phyloP scores from a whole-genome alignment of 1,140 invertebrate genomes.

The Drosophila murphyi region DNA sequence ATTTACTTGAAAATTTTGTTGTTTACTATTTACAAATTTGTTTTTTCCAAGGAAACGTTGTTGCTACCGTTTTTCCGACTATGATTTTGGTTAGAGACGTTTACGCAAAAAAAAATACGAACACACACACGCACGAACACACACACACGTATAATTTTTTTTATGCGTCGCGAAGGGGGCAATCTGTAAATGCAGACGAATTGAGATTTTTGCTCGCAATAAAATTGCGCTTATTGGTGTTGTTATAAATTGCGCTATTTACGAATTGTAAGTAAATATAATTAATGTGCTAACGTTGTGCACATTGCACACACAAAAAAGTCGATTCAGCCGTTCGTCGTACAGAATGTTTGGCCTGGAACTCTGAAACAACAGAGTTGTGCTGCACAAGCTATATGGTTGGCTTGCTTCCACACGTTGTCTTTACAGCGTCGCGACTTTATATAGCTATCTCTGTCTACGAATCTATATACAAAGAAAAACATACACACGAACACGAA shows the following conservation, averaged over 20 bases:
- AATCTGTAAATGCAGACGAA: constrained; percentile 28
- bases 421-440: constrained; percentile 19
- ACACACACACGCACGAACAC: constrained; percentile 14
- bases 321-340: constrained; percentile 70
- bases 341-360: constrained; percentile 76
- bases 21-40: constrained; percentile 77
- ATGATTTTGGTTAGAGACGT: constrained; percentile 58
- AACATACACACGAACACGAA: constrained; percentile 64
- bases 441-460: constrained; percentile 62
- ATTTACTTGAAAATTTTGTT: constrained; percentile 78
- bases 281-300: constrained; percentile 57
- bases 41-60: constrained; percentile 79
- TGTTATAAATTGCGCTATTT: constrained; percentile 49
- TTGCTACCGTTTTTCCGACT: constrained; percentile 67
- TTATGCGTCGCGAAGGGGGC: constrained; percentile 30
- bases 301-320: constrained; percentile 65
- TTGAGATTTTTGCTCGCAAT: constrained; percentile 7
- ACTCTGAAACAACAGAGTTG: constrained; percentile 74
- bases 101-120: constrained; percentile 55
- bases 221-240: constrained; percentile 1
- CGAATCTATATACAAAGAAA: constrained; percentile 76
- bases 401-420: constrained; percentile 57
- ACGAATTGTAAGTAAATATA: constrained; percentile 66
- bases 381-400: constrained; percentile 44
- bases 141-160: constrained; percentile 19